Conservation (phyloP, 35 echinoderm and acorn worm genomes). For the Ophioderma brevispina region DNA sequence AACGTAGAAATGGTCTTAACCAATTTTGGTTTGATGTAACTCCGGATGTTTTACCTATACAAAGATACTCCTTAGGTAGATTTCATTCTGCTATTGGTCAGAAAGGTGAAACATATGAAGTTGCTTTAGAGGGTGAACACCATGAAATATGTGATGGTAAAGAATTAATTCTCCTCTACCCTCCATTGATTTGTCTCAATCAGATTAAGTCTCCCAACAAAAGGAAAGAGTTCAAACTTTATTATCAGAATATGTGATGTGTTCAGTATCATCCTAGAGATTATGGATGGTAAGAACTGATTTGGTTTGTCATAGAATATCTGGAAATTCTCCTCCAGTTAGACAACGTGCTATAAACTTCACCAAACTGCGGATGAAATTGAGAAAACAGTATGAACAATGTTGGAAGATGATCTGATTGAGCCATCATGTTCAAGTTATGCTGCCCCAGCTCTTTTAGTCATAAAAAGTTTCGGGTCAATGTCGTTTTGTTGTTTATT, state of each 20-base stretch:
- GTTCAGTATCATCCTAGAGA: background rate
- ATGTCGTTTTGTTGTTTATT: conserved; percentile 34
- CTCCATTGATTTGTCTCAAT: background rate
- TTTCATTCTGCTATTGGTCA: no score
- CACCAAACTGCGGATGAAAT: background rate
- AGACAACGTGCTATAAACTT: background rate
- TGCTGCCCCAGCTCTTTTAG: conserved; percentile 32
- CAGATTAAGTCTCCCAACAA: background rate
- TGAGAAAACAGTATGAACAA: background rate
- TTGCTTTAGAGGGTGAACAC: background rate
- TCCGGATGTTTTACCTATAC: background rate
- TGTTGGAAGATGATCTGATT: conserved; percentile 36
- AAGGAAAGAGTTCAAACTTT: background rate
- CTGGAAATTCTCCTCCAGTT: background rate
- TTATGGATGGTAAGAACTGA: background rate
- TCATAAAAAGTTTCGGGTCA: conserved; percentile 35
- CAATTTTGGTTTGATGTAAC: background rate
- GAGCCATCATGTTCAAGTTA: background rate
- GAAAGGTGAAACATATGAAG: no score
- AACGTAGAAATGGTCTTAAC: background rate
- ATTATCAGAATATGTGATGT: background rate
- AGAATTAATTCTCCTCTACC: no score
- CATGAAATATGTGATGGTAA: no score
- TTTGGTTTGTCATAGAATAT: background rate
- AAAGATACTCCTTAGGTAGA: background rate